Conservation (phyloP, 2,113 vertebrate species). For the Pica pica region DNA sequence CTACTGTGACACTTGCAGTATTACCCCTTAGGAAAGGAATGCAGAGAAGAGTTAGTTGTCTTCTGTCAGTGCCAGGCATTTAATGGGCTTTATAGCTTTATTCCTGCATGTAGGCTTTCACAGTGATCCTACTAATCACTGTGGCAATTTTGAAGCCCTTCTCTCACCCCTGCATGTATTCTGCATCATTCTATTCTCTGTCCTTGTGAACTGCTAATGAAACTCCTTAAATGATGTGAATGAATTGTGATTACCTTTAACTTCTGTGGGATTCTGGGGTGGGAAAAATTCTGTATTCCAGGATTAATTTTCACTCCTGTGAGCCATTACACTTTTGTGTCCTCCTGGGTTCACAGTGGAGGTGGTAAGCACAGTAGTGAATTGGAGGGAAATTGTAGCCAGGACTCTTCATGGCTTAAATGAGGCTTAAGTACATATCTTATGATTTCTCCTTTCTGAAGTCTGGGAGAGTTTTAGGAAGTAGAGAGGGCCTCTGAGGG, state of each 20-base stretch:
- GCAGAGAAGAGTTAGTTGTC: neutral
- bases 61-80: neutral
- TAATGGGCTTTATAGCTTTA: neutral
- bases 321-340: neutral
- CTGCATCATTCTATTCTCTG: neutral
- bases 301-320: neutral
- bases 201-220: neutral
- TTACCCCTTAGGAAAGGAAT: slow-evolving; percentile 4
- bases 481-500: neutral
- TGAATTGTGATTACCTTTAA: neutral
- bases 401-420: neutral
- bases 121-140: neutral
- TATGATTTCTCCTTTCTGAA: neutral
- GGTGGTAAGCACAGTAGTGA: neutral
- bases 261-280: neutral
- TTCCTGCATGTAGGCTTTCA: neutral
- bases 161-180: neutral
- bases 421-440: neutral
- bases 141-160: neutral
- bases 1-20: neutral
- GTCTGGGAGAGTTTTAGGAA: neutral
- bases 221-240: neutral
- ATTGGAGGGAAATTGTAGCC: neutral
- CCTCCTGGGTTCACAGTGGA: neutral
- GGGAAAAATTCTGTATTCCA: neutral